A percentile compares a stretch with the other conserved stretches of the same genome.
These are phyloP conservation scores for Drosophila lacteicornis DNA, from an alignment of 1,140 invertebrate species.

Conservation along the genomic window DNA sequence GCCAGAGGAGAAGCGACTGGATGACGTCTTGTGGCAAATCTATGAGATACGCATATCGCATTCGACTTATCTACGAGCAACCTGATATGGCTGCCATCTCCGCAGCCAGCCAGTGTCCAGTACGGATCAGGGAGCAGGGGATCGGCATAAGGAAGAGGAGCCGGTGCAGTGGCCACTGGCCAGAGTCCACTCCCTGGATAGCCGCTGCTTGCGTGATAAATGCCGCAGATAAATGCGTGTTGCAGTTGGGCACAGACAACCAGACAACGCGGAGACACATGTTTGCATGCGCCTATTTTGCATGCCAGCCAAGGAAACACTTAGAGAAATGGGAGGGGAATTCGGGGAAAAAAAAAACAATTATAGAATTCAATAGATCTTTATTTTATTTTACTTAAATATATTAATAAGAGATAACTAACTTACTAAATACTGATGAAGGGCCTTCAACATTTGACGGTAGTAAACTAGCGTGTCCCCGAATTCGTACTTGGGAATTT, in stretches of 20 bases:
- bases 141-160: constrained; percentile 15
- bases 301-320: constrained; percentile 51
- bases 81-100: constrained; percentile 69
- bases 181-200: constrained; percentile 24
- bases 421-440: too few relatives aligned
- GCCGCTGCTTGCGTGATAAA: constrained; percentile 67
- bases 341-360: neutral
- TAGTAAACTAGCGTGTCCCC: too few relatives aligned
- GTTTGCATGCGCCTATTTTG: constrained; percentile 73
- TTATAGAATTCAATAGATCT: too few relatives aligned
- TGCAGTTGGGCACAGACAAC: constrained; percentile 74
- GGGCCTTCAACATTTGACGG: too few relatives aligned
- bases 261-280: constrained; percentile 82
- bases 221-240: constrained; percentile 81
- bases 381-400: too few relatives aligned
- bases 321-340: neutral
- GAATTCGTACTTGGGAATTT: too few relatives aligned
- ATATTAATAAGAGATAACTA: too few relatives aligned
- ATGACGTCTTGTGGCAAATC: constrained; percentile 63
- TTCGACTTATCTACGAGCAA: constrained; percentile 79
- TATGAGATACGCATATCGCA: constrained; percentile 82
- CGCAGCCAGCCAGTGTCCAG: constrained; percentile 7
- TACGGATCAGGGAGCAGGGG: neutral
- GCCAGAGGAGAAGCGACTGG: constrained; percentile 25
- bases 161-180: neutral